Evolutionary conservation across 2,113 vertebrate species (phyloP), one percentile per base, ranked within the genome.

Genomic region (Sylvilagus bachmani): DNA sequence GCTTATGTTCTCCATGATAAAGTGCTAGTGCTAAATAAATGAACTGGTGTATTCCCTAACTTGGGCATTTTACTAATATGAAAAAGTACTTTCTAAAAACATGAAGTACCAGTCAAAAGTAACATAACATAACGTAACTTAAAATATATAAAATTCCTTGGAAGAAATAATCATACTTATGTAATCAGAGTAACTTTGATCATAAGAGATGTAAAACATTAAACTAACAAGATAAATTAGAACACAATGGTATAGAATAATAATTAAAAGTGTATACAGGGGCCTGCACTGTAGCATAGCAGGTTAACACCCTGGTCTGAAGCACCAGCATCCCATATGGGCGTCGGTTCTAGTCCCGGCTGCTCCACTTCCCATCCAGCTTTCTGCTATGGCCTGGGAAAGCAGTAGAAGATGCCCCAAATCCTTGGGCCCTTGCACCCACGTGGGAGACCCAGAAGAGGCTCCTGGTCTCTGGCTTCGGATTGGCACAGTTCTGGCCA

Each of bases 71-170:
- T 33, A 80, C 27, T 61, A 88, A 75, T 81, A 25, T 19, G 31
- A 77, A 91, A 97, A 90, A 86, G 0, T 67, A 62, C 16, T 77
- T 36, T 92, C 55, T 27, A 71, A 51, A 94, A 88, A 75, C 36
- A 55, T 90, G 73, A 70, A 84, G 14, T 70, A 69, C n/a, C 64
- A 49, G n/a, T n/a, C 3, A 44, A 80, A 82, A 66, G 25, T 86
- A 82, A 44, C 8, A 80, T 27, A 51, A 85, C 16, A 36, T 29
- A 86, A 85, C 16, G 31, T 29, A 86, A 78, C 44, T 77, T 49
- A 64, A 90, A 87, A 80, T 1, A 33, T 29, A 29, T 24, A 75
- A 61, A 81, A 66, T n/a, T 44, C 36, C n/a, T 82, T 61, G 13
- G 36, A 84, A 70, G 66, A 96, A 80, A 29, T 83, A 49, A 69